Evolutionary conservation across 2,888 invertebrate species (phyloP).

Genomic region (Hydriomena furcata): DNA sequence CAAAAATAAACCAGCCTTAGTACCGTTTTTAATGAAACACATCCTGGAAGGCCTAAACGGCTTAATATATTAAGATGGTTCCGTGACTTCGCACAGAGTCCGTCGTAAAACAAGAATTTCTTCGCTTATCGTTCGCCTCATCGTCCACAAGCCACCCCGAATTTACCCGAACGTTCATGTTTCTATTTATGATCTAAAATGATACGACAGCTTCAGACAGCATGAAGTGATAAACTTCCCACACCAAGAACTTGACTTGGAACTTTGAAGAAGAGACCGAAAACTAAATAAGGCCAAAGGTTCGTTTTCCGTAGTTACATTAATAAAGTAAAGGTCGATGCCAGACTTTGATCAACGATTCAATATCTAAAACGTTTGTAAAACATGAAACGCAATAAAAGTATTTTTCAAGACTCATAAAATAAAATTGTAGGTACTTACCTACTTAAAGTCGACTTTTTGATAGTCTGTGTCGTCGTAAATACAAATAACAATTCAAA

Average conservation of each 20-base stretch:
- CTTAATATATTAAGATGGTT: slow-evolving; percentile 15
- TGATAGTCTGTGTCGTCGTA: slow-evolving; percentile 9
- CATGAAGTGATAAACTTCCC: slow-evolving; percentile 8
- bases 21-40: slow-evolving; percentile 3
- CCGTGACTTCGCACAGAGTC: slow-evolving; percentile 14
- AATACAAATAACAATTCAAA: slow-evolving; percentile 30
- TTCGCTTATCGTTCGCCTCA: slow-evolving; percentile 17
- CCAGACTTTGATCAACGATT: too few species aligned
- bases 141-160: slow-evolving; percentile 13
- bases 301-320: background rate
- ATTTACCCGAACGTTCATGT: slow-evolving; percentile 12
- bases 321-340: too few species aligned
- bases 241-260: background rate
- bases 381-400: slow-evolving; percentile 2
- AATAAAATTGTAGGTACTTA: too few species aligned
- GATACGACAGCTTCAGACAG: slow-evolving; percentile 7
- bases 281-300: background rate
- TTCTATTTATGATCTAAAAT: slow-evolving; percentile 20
- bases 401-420: slow-evolving; percentile 14
- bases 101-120: slow-evolving; percentile 13
- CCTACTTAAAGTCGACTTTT: background rate
- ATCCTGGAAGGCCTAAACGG: slow-evolving; percentile 6
- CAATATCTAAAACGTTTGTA: too few species aligned
- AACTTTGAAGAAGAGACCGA: background rate
- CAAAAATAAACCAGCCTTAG: background rate